phyloP scores from a whole-genome alignment of 1,140 invertebrate species.

The Drosophila sulfurigaster region DNA sequence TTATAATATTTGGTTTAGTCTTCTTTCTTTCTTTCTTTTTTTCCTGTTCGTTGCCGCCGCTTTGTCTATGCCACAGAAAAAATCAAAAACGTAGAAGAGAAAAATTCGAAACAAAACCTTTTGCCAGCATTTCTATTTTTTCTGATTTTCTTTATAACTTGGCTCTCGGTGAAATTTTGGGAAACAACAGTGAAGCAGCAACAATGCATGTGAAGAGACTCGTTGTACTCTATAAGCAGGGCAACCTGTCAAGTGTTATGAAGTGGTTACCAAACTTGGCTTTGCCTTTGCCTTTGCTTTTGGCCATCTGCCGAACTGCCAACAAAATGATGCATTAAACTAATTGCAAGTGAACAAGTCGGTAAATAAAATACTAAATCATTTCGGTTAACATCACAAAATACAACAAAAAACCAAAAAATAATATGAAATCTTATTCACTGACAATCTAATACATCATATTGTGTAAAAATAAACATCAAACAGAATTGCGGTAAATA shows the following conservation, averaged over 20 bases:
- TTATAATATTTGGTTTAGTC: conserved; percentile 57
- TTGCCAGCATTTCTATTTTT: conserved; percentile 41
- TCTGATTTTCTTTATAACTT: conserved; percentile 8
- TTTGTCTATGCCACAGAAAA: conserved; percentile 59
- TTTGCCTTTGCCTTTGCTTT: conserved; percentile 55
- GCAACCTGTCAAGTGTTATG: conserved; percentile 55
- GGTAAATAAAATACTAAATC: conserved; percentile 1
- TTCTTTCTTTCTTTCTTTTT: conserved; percentile 1
- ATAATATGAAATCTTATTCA: conserved; percentile 3
- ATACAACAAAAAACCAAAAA: not conserved
- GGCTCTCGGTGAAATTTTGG: conserved; percentile 39
- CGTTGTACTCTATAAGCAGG: conserved; percentile 15
- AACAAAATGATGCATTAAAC: conserved; percentile 73
- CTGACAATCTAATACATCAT: conserved; percentile 8
- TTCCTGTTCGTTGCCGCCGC: conserved; percentile 47
- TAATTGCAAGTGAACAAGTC: conserved; percentile 58
- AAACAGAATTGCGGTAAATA: conserved; percentile 13
- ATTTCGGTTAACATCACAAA: not conserved
- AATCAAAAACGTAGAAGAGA: conserved; percentile 41
- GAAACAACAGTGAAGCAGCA: conserved; percentile 28
- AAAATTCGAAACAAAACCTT: conserved; percentile 48
- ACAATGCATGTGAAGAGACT: conserved; percentile 27
- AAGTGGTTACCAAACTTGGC: conserved; percentile 68
- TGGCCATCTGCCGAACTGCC: conserved; percentile 65
- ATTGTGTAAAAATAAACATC: conserved; percentile 16